These are phyloP conservation scores for Elgaria multicarinata DNA, from an alignment of 2,113 vertebrate species.

Conservation along the genomic window DNA sequence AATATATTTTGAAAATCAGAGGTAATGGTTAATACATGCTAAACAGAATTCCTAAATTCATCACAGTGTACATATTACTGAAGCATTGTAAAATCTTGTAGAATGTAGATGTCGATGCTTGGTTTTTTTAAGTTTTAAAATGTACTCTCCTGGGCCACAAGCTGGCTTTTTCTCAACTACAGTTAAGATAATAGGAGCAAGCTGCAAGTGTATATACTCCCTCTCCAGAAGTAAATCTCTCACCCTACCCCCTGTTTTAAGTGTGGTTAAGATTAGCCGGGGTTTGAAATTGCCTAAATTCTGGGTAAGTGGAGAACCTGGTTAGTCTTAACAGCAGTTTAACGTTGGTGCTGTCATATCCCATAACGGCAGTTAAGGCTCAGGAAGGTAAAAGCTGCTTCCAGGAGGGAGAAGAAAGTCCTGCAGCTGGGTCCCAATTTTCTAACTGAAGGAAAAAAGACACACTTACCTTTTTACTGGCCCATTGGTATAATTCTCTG, in stretches of 20 bases:
- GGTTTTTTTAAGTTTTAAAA: slow-evolving; percentile 37
- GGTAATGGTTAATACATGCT: slow-evolving; percentile 51
- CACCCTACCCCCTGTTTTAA: not conserved
- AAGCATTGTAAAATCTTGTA: slow-evolving; percentile 27
- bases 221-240: not conserved
- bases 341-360: not conserved
- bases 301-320: not conserved
- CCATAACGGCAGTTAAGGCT: slow-evolving; percentile 35
- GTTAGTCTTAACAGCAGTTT: not conserved
- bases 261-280: not conserved
- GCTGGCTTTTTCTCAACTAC: not conserved
- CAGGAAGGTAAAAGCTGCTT: slow-evolving; percentile 18
- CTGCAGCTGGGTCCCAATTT: not conserved
- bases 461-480: not conserved
- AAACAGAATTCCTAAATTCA: slow-evolving; percentile 11
- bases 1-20: slow-evolving; percentile 66
- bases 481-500: not conserved
- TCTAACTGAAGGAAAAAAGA: not conserved
- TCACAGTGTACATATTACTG: not conserved
- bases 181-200: not conserved
- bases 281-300: not conserved
- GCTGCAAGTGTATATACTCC: not conserved
- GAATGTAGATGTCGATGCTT: not conserved
- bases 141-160: not conserved
- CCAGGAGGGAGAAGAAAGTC: too few relatives aligned